phyloP scores from a whole-genome alignment of 2,888 invertebrate species.

The Drosophila longiperda region DNA sequence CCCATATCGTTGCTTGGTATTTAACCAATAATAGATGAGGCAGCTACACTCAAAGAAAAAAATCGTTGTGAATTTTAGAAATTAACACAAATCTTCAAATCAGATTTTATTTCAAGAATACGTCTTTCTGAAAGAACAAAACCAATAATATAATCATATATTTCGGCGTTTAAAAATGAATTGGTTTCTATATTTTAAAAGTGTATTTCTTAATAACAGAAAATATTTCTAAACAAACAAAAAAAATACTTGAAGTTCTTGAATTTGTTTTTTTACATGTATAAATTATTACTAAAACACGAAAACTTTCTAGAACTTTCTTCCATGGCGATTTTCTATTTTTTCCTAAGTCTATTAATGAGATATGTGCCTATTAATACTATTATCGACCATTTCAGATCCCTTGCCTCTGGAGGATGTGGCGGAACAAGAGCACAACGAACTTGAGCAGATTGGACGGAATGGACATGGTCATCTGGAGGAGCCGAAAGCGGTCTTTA shows the following conservation, averaged over 20 bases:
- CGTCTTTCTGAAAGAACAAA: no score
- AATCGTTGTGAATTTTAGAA: background rate
- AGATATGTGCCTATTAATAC: background rate
- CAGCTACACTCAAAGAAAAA: background rate
- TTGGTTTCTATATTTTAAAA: no score
- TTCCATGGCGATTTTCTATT: no score
- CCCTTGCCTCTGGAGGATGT: slow-evolving; percentile 82
- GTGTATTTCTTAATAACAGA: no score
- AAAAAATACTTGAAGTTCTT: no score
- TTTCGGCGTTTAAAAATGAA: no score
- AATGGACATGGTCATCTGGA: slow-evolving; percentile 62
- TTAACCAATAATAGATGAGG: background rate
- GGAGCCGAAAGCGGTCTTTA: slow-evolving; percentile 55
- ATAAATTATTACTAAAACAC: no score
- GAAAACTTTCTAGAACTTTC: no score
- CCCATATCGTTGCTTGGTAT: slow-evolving; percentile 38
- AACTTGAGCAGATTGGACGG: slow-evolving; percentile 50
- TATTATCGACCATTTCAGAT: slow-evolving; percentile 55
- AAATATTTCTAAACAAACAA: no score
- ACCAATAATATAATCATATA: no score
- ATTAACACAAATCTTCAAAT: background rate
- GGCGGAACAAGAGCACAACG: slow-evolving; percentile 8
- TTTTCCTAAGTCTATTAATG: background rate
- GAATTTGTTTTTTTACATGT: no score
- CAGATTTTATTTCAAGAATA: no score